Evolutionary conservation across 2,113 vertebrate species (phyloP).

Genomic region (Cavia porcellus): DNA sequence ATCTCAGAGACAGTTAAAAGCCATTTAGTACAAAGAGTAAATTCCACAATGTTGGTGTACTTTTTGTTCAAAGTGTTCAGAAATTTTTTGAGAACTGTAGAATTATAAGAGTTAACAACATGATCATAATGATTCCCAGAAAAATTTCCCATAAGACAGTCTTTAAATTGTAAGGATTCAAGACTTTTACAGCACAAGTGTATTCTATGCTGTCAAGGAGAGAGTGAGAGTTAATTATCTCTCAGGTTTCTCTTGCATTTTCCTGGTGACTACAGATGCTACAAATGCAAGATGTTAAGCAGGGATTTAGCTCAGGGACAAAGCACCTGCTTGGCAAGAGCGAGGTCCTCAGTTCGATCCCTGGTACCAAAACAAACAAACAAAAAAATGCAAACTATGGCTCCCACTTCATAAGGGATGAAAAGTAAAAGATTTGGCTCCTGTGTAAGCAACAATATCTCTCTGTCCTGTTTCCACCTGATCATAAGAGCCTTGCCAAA

Average conservation of each 20-base stretch:
- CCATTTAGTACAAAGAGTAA: constrained; percentile 4
- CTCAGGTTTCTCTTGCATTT: too few relatives aligned
- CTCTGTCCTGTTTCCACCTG: not conserved
- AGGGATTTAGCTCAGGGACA: too few relatives aligned
- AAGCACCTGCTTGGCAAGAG: too few relatives aligned
- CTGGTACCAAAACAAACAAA: too few relatives aligned
- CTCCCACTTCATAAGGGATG: not conserved
- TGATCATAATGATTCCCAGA: not conserved
- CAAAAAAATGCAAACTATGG: not conserved
- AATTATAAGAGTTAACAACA: constrained; percentile 65
- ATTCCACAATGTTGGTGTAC: not conserved
- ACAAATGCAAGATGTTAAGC: not conserved
- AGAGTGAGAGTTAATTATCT: constrained; percentile 6
- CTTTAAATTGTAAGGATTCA: not conserved
- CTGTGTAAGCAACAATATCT: not conserved
- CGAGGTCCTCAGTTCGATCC: too few relatives aligned
- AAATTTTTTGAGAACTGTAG: constrained; percentile 43
- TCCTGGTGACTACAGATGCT: too few relatives aligned
- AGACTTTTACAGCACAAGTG: not conserved
- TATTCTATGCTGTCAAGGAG: not conserved
- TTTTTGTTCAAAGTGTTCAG: constrained; percentile 52
- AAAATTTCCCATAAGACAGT: constrained; percentile 20
- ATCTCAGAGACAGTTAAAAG: constrained; percentile 23
- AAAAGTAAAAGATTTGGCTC: not conserved
- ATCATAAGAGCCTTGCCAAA: constrained; percentile 9